Conservation (phyloP, 2,888 invertebrate species). For the Crioceris asparagi region DNA sequence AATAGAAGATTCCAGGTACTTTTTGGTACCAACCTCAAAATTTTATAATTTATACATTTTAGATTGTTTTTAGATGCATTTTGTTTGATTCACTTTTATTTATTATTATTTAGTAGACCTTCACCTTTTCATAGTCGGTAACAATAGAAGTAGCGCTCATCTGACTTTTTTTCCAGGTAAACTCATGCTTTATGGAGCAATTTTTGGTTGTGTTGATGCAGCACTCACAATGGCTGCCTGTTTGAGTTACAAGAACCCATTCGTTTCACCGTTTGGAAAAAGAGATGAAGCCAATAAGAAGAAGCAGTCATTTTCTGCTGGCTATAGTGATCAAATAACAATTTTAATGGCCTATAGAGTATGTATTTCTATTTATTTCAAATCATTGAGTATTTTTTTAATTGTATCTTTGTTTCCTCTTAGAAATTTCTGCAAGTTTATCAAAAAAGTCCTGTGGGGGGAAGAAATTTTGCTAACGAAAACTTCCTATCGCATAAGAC, state of each 20-base stretch:
- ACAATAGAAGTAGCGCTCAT: no score
- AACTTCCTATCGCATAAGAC: constrained; percentile 76
- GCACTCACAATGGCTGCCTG: constrained; percentile 83
- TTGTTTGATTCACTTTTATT: no score
- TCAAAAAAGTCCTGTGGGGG: constrained; percentile 57
- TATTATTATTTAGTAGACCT: no score
- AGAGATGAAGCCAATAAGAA: constrained; percentile 60
- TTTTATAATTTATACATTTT: no score
- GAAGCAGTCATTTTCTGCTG: constrained; percentile 63
- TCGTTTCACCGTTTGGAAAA: constrained; percentile 64
- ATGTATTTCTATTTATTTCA: no score
- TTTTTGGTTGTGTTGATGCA: constrained; percentile 86
- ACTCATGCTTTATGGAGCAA: constrained; percentile 81
- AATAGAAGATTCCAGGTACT: no score
- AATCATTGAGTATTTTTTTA: no score
- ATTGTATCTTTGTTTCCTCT: no score
- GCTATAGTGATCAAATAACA: constrained; percentile 83
- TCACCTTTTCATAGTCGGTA: no score
- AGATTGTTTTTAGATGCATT: no score
- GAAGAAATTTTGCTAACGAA: constrained; percentile 67
- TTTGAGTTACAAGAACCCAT: constrained; percentile 69
- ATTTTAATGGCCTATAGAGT: constrained; percentile 77
- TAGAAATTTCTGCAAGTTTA: constrained; percentile 72
- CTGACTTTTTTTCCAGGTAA: constrained; percentile 45
- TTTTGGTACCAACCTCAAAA: no score